phyloP scores from a whole-genome alignment of 2,888 invertebrate genomes.

The Orthosia incerta region DNA sequence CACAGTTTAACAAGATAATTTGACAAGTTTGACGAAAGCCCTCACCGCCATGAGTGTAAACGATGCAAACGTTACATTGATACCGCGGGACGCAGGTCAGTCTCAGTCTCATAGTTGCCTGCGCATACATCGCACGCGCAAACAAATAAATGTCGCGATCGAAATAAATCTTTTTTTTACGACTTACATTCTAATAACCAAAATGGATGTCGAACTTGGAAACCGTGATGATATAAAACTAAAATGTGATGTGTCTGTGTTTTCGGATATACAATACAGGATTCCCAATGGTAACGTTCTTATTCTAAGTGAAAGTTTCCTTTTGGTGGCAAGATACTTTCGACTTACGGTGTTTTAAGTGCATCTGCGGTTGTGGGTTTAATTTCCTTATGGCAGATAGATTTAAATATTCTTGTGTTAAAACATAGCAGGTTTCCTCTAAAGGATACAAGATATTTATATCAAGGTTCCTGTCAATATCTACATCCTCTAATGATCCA shows the following conservation, averaged over 20 bases:
- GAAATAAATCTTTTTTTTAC: conserved; percentile 30
- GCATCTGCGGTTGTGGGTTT: not conserved
- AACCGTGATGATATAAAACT: conserved; percentile 32
- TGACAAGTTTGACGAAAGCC: conserved; percentile 36
- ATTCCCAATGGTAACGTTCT: conserved; percentile 62
- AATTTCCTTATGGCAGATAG: not conserved
- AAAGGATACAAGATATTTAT: conserved; percentile 12
- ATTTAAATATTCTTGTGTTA: not conserved
- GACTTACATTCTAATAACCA: not conserved
- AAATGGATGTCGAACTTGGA: conserved; percentile 75
- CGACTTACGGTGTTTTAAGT: conserved; percentile 13
- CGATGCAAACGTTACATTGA: conserved; percentile 29
- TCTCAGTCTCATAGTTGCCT: conserved; percentile 60
- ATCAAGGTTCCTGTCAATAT: not conserved
- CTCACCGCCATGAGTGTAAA: conserved; percentile 28
- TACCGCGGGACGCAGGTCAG: conserved; percentile 48
- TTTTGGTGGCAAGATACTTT: conserved; percentile 36
- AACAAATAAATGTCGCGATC: conserved; percentile 41
- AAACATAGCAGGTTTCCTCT: not conserved
- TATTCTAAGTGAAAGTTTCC: conserved; percentile 60
- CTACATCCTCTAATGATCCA: not conserved
- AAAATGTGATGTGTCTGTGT: conserved; percentile 66
- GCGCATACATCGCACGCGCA: conserved; percentile 59
- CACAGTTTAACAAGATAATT: conserved; percentile 56
- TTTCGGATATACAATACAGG: conserved; percentile 70